Evolutionary conservation across 2,113 vertebrate species (phyloP), one percentile per base, ranked within the genome.

Genomic region (Megaceryle maxima): DNA sequence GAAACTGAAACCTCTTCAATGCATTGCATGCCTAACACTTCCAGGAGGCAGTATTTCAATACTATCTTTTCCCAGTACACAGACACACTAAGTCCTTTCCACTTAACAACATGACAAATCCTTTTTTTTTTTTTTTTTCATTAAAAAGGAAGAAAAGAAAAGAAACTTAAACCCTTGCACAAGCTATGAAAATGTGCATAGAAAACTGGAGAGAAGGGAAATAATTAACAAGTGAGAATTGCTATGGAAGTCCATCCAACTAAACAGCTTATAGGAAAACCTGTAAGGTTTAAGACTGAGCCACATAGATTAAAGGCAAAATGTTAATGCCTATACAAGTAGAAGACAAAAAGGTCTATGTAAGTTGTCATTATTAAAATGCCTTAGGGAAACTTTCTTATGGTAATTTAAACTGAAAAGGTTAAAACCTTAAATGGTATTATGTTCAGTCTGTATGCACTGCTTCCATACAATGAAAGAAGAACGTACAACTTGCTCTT

Each of bases 341-440:
- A 93, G 46, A 92, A 94, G 91, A 96, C 96, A 97, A 96, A 97
- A 97, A 96, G 92, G 88, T 80, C 96, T 96, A 82, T 97, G 95
- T 94, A 87, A 95, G 77, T 96, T 95, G 94, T 93, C 92, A 94
- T 96, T 93, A 90, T 95, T 95, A 94, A 96, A 96, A 96, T 95
- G 91, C 95, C 96, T 94, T 16, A 24, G 87, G 95, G 77, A 95
- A 96, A 92, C 80, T 91, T 96, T 97, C 88, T 95, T 91, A 87
- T 87, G 91, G 92, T 96, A 96, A 96, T 96, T 95, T 88, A 96
- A 96, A 93, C 96, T 91, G 94, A 97, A 96, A 94, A 97, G 94
- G 95, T 94, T 96, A 97, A 97, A 96, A 94, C 94, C 90, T 96
- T 84, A 94, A 94, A 79, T 6, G 88, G 95, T 73, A 87, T 96